phyloP scores from a whole-genome alignment of 1,140 invertebrate species.

The Bombus turneri region DNA sequence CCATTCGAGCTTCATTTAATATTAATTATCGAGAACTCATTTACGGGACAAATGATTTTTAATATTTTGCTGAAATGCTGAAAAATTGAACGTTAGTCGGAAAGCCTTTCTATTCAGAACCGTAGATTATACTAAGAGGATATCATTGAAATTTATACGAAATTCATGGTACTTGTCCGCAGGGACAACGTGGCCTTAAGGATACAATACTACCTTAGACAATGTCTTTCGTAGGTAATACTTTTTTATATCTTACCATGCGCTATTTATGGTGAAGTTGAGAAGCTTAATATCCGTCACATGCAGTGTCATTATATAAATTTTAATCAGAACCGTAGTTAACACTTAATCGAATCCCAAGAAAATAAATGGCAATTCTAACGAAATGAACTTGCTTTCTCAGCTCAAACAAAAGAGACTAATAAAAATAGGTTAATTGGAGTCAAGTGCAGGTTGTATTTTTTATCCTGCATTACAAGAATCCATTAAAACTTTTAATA shows the following conservation, averaged over 20 bases:
- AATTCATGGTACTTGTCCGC: neutral
- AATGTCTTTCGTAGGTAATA: neutral
- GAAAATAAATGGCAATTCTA: too few species aligned
- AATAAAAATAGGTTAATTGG: too few species aligned
- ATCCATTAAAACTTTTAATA: too few species aligned
- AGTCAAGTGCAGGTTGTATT: too few species aligned
- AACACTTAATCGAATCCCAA: neutral
- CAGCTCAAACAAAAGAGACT: too few species aligned
- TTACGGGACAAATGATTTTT: too few species aligned
- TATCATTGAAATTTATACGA: constrained; percentile 1
- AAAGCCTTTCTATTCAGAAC: neutral
- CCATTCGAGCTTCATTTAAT: too few species aligned
- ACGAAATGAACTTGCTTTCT: too few species aligned
- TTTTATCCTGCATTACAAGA: too few species aligned
- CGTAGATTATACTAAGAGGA: neutral
- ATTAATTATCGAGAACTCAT: too few species aligned
- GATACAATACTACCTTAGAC: neutral
- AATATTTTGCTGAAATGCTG: neutral
- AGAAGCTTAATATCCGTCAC: neutral
- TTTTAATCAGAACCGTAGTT: too few species aligned
- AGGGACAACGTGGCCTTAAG: neutral
- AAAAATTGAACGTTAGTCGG: neutral
- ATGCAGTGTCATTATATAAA: neutral
- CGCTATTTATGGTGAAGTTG: neutral
- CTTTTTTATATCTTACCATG: neutral